phyloP scores from a whole-genome alignment of 1,140 invertebrate species.

The Gryon sp. region DNA sequence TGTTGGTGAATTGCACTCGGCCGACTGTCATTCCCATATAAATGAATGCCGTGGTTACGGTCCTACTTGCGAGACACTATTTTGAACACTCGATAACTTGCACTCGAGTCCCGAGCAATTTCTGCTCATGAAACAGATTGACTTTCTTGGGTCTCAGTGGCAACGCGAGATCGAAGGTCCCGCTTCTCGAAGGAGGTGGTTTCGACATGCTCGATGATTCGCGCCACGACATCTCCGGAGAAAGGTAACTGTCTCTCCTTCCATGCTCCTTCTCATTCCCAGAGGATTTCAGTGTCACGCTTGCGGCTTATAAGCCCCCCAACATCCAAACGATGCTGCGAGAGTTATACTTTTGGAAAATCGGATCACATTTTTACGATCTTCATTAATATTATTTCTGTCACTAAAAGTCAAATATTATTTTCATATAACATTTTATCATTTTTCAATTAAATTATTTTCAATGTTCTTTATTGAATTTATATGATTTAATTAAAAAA shows the following conservation, averaged over 20 bases:
- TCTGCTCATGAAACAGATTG: constrained; percentile 39
- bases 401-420: background rate
- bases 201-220: constrained; percentile 32
- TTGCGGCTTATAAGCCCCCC: too few species aligned
- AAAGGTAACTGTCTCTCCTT: constrained; percentile 60
- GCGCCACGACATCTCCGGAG: constrained; percentile 50
- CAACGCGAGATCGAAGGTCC: constrained; percentile 31
- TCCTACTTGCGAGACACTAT: background rate
- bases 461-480: too few species aligned
- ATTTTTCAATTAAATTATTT: too few species aligned
- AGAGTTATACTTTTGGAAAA: constrained; percentile 3
- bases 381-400: background rate
- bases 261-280: constrained; percentile 33
- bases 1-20: background rate
- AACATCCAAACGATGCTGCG: constrained; percentile 13
- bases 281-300: constrained; percentile 27
- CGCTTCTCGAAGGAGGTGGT: constrained; percentile 34
- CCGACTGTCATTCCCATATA: background rate
- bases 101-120: constrained; percentile 6
- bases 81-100: background rate
- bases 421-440: too few species aligned
- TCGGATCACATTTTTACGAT: background rate
- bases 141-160: constrained; percentile 45
- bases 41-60: too few species aligned
- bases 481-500: too few species aligned